A percentile compares a stretch with the other conserved stretches of the same genome.
Evolutionary conservation across 2,113 vertebrate species (phyloP).

Genomic region (Cyanoramphus novaezelandiae): DNA sequence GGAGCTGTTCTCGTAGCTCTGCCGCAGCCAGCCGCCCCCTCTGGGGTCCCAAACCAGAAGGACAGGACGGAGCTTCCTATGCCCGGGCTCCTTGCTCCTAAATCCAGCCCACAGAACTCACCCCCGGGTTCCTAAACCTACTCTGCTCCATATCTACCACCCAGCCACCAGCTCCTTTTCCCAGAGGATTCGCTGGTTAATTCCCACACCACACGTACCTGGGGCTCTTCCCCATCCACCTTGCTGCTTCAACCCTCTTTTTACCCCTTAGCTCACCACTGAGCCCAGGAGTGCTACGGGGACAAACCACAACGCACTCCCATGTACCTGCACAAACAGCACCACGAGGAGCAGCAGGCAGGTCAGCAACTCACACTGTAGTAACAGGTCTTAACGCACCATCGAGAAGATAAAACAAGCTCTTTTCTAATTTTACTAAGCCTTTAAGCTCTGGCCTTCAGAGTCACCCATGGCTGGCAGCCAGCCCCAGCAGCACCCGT

Average conservation of each 20-base stretch:
- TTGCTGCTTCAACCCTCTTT: background rate
- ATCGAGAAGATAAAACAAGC: too few species aligned
- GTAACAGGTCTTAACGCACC: background rate
- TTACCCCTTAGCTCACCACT: background rate
- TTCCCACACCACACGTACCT: background rate
- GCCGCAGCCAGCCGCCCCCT: rapidly evolving
- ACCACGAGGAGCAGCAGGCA: background rate
- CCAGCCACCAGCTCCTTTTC: background rate
- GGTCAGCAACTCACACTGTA: background rate
- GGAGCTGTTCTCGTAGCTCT: background rate
- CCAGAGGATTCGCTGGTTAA: rapidly evolving
- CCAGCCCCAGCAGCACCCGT: background rate
- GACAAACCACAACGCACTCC: background rate
- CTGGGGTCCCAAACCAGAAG: background rate
- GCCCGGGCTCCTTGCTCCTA: background rate
- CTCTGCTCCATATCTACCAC: background rate
- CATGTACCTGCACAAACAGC: background rate
- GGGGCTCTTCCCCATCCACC: background rate
- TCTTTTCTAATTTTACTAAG: background rate
- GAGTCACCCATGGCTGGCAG: background rate
- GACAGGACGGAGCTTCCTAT: background rate
- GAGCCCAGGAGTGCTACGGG: rapidly evolving
- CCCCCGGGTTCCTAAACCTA: background rate
- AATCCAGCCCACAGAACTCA: background rate
- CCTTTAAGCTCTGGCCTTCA: background rate